Evolutionary conservation across 2,888 invertebrate genomes (phyloP).

Genomic region (Mimumesa dahlbomi): DNA sequence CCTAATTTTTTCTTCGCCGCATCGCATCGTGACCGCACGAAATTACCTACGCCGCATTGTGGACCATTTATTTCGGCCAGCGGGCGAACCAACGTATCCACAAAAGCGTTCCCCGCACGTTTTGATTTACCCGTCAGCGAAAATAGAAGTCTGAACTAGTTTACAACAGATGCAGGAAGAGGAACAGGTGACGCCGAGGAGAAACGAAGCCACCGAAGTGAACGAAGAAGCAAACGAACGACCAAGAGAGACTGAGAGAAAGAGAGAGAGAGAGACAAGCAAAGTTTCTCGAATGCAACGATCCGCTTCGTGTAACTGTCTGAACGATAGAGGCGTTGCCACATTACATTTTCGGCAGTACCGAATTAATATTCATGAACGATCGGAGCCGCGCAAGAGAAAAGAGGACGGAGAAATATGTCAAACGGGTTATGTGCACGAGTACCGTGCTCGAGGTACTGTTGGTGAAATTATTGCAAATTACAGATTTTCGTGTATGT

Average conservation of each 20-base stretch:
- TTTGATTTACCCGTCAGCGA: too few species aligned
- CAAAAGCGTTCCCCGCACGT: too few species aligned
- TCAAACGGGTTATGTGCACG: slow-evolving; percentile 40
- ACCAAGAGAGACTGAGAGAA: not conserved
- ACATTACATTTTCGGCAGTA: slow-evolving; percentile 60
- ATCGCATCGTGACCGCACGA: too few species aligned
- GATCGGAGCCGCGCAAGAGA: slow-evolving; percentile 10
- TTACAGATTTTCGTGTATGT: slow-evolving; percentile 58
- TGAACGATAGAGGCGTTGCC: slow-evolving; percentile 57
- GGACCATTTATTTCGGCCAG: too few species aligned
- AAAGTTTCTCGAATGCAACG: slow-evolving; percentile 43
- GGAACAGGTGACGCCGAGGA: not conserved
- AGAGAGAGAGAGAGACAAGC: slow-evolving; percentile 13
- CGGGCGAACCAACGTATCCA: too few species aligned
- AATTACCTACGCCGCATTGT: too few species aligned
- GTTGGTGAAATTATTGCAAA: slow-evolving; percentile 65
- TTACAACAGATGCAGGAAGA: too few species aligned
- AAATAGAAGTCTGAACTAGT: too few species aligned
- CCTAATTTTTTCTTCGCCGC: too few species aligned
- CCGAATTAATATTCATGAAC: slow-evolving; percentile 67
- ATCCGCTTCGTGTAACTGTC: slow-evolving; percentile 36
- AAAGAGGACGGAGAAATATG: slow-evolving; percentile 38
- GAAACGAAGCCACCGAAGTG: too few species aligned
- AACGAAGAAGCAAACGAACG: not conserved
- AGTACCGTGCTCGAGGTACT: slow-evolving; percentile 37